Base-by-base conservation (phyloP, 2,888 invertebrate genomes). In the Eilema sororculum region DNA sequence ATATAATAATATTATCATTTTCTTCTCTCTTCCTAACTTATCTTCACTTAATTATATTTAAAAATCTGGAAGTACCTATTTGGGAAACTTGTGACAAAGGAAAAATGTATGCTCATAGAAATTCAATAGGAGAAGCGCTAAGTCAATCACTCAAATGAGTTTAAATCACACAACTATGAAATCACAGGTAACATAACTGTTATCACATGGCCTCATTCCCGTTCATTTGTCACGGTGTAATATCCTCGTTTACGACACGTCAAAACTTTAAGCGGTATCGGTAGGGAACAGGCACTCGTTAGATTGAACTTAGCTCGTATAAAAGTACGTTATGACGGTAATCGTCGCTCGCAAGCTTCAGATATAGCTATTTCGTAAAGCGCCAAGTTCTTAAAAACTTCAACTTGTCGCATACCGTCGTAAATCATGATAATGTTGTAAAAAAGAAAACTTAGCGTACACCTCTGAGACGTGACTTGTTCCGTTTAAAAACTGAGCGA, bases 271-370 rank as follows among this genome's bases (percentile, higher is more conserved):
- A 52, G 30, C 69, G 67, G 68, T 84, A 82, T 76, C 77, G 71
- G 71, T 28, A 24, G 61, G 63, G 68, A 74, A 72, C 75, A 76
- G 72, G 72, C 63, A 66, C 77, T 78, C 62, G 56, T 69, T 72
- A 73, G 68, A 79, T 78, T 69, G 73, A 84, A 85, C 75, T 84
- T 83, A 33, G 75, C 72, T 78, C 80, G 75, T 84, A 84, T 80
- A 83, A 85, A 85, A 82, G 75, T 78, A 71, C 82, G 70, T 77
- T 82, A 82, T 76, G 81, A 76, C 70, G 69, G 71, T 76, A 77
- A 83, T 76, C 65, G 66, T 65, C 61, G 74, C 22, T 69, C 67
- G 66, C 73, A 61, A 78, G 71, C 69, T 72, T 70, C 24, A 71
- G 68, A 75, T 74, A 67, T 65, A 67, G 66, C 66, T 62, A 68